Base-by-base conservation (phyloP, 2,113 vertebrate species). In the Calyptomena viridis region DNA sequence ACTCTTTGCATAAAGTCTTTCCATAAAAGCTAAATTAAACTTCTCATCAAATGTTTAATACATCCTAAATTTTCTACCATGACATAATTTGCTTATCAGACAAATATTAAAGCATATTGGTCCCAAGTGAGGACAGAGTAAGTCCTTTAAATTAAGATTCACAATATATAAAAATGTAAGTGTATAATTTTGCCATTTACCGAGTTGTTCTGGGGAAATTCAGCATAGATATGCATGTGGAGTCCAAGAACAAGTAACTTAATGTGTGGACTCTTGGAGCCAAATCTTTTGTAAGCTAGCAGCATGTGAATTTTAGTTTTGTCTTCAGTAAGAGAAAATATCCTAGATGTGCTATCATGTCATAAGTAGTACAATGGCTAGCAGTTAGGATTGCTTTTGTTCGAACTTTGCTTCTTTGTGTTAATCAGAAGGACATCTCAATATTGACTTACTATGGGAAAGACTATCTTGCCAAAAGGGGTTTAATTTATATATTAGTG, bases 211-310 rank as follows among this genome's bases (percentile, higher is more conserved):
- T 47, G 23, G 25, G 21, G 30, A 80, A 67, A 62, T 46, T 62
- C 35, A 62, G 16, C 21, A 14, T 0, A 1, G 35, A 23, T 39
- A 16, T 2, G 1, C 4, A 0, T 8, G 5, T 19, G 11, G 59
- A 55, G 35, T 42, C 17, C 0, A 44, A 44, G 49, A 73, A 42
- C 16, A 40, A 66, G 39, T 28, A 88, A 42, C 13, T 64, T 46
- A 17, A 63, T 49, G 22, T 33, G 6, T 47, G 60, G 64, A 37
- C 25, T 74, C 25, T 84, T 1, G 2, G 44, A 47, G 9, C 10
- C 40, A 76, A 72, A 56, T 55, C 4, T 49, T 67, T 52, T 0
- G 1, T 50, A 59, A 58, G 8, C 24, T 35, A 83, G 12, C 46
- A 47, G 35, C 1, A 1, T 16, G 33, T 58, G 59, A 69, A 37